A percentile compares a stretch with the other conserved stretches of the same genome.
phyloP scores from a whole-genome alignment of 2,797 vertebrate genomes.

The Brotula barbata region DNA sequence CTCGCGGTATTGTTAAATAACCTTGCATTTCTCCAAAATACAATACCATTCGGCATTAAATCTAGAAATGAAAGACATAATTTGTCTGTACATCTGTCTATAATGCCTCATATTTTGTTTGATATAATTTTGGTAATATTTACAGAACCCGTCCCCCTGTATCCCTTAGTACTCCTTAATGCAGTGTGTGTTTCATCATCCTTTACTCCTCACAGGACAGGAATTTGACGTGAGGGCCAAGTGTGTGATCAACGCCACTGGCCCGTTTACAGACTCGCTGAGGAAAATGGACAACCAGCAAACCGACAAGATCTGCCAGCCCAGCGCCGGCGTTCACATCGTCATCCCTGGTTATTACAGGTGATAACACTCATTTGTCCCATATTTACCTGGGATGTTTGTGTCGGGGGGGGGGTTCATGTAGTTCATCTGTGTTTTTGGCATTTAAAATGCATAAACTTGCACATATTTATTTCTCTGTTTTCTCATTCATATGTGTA shows the following conservation, averaged over 20 bases:
- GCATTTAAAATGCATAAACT: conserved; percentile 18
- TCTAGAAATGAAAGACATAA: no score
- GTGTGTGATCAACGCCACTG: conserved; percentile 97
- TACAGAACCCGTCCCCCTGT: no score
- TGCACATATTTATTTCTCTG: conserved; percentile 20
- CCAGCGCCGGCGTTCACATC: conserved; percentile 95
- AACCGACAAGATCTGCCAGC: conserved; percentile 89
- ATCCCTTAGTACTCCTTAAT: neutral
- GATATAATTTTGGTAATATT: no score
- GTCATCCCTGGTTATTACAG: conserved; percentile 94
- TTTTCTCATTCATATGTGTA: conserved; percentile 42
- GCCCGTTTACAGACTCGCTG: conserved; percentile 94
- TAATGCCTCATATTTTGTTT: no score
- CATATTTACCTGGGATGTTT: neutral
- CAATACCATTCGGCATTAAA: no score
- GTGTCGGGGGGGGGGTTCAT: no score
- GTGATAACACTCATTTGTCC: conserved; percentile 25
- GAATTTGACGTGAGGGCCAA: conserved; percentile 95
- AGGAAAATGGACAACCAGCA: conserved; percentile 93
- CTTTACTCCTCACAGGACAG: conserved; percentile 76
- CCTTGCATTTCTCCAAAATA: no score
- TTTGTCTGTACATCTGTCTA: no score
- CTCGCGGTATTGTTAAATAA: no score
- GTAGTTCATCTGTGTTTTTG: neutral
- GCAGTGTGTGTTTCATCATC: neutral